A percentile compares a stretch with the other conserved stretches of the same genome.
Evolutionary conservation across 2,888 invertebrate species (phyloP).

Genomic region (Linhomoeus sp.): DNA sequence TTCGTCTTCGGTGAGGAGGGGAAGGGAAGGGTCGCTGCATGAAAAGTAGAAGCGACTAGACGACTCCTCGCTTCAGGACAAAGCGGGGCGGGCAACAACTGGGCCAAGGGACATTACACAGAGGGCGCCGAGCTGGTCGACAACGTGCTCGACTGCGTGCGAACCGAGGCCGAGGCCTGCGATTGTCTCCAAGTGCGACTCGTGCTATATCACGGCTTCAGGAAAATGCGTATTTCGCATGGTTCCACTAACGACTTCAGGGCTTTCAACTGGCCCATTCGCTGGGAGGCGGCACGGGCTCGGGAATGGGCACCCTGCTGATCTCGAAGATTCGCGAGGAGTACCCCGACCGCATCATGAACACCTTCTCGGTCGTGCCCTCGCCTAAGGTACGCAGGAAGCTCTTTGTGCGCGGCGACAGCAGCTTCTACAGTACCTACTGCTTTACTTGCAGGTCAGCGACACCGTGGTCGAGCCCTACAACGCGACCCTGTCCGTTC

Average conservation of each 20-base stretch:
- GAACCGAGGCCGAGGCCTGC: slow-evolving; percentile 59
- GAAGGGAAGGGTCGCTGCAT: too few relatives aligned
- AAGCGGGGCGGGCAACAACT: slow-evolving; percentile 62
- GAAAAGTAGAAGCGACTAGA: too few relatives aligned
- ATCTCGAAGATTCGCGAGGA: slow-evolving; percentile 92
- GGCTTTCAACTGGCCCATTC: slow-evolving; percentile 73
- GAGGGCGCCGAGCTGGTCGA: slow-evolving; percentile 48
- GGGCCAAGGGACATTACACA: slow-evolving; percentile 77
- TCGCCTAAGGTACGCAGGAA: slow-evolving; percentile 44
- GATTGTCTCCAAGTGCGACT: slow-evolving; percentile 56
- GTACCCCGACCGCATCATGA: slow-evolving; percentile 95
- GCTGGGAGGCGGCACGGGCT: slow-evolving; percentile 63
- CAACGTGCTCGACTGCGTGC: slow-evolving; percentile 39
- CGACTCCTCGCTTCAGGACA: too few relatives aligned
- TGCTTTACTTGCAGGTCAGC: slow-evolving; percentile 25
- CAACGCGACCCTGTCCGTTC: slow-evolving; percentile 38
- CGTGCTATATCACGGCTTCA: too few relatives aligned
- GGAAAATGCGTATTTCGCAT: too few relatives aligned
- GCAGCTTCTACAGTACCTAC: not conserved
- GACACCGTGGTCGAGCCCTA: slow-evolving; percentile 51
- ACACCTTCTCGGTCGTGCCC: slow-evolving; percentile 78
- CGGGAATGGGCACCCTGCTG: slow-evolving; percentile 67
- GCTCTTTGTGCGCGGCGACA: not conserved
- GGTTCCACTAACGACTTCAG: too few relatives aligned
- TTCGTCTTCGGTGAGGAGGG: slow-evolving; percentile 67